Percentiles rank a stretch among this genome's conserved stretches.
Conservation (phyloP, 2,113 vertebrate genomes). For the Channa argus region DNA sequence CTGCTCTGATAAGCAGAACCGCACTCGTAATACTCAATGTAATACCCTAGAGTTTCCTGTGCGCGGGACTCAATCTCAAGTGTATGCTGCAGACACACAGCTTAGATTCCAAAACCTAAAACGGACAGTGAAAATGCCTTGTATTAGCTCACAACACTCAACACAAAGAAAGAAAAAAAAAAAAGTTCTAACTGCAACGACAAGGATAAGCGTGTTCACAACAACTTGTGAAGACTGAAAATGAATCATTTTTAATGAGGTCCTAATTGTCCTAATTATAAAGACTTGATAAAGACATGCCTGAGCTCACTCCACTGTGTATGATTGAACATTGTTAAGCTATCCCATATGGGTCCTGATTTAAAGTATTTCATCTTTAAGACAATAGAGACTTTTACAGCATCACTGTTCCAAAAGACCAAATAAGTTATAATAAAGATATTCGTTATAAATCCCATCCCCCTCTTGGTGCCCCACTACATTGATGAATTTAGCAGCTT, state of each 20-base stretch:
- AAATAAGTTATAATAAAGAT: conserved; percentile 47
- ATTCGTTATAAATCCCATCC: conserved; percentile 9
- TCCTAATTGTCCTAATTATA: conserved; percentile 48
- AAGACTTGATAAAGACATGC: conserved; percentile 18
- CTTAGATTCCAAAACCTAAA: conserved; percentile 20
- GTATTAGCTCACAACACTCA: conserved; percentile 23
- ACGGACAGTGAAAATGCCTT: conserved; percentile 7
- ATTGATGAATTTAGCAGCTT: conserved; percentile 50
- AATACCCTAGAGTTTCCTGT: neutral
- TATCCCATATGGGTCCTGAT: neutral
- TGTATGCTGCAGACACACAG: neutral
- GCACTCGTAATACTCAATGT: neutral
- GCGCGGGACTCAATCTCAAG: conserved; percentile 5
- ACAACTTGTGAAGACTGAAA: conserved; percentile 40
- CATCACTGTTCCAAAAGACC: conserved; percentile 6
- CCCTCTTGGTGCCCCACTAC: conserved; percentile 20
- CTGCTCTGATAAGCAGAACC: conserved; percentile 29
- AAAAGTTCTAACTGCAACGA: conserved; percentile 36
- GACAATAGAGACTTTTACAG: conserved; percentile 40
- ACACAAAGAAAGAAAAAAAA: conserved; percentile 28
- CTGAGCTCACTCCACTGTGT: conserved; percentile 6
- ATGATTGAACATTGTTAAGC: neutral
- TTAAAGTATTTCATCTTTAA: neutral
- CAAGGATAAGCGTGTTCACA: neutral
- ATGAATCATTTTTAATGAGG: conserved; percentile 63